These are phyloP conservation scores for Penaeus monodon DNA, from an alignment of 2,888 invertebrate species.

Conservation along the genomic window DNA sequence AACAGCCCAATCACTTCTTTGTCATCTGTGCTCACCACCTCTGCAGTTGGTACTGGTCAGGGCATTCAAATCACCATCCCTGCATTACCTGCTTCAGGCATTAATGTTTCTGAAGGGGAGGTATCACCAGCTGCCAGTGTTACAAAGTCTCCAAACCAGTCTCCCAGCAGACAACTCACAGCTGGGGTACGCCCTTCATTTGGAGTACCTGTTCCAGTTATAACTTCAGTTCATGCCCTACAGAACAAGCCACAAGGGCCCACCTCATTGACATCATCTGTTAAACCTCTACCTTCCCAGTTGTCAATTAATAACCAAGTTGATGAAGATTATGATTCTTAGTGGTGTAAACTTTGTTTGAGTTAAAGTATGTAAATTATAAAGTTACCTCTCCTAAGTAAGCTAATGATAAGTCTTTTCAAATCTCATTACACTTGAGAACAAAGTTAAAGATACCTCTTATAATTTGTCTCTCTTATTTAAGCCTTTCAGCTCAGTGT, in stretches of 20 bases:
- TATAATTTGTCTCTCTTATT: no score
- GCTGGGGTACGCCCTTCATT: conserved; percentile 26
- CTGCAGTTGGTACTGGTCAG: background rate
- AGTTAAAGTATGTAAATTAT: no score
- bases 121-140: background rate
- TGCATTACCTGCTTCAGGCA: background rate
- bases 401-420: no score
- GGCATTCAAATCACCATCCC: conserved; percentile 26
- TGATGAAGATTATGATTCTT: conserved; percentile 55
- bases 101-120: background rate
- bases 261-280: background rate
- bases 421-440: no score
- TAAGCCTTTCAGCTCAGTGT: no score
- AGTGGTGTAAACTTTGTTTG: background rate
- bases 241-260: background rate
- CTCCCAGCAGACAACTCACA: conserved; percentile 13
- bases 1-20: background rate
- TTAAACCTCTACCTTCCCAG: conserved; percentile 5
- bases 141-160: background rate
- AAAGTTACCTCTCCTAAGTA: no score
- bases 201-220: conserved; percentile 51
- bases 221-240: conserved; percentile 41
- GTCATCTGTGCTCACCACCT: background rate
- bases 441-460: no score
- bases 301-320: conserved; percentile 11